Percentiles rank a stretch among this genome's conserved stretches.
phyloP scores from a whole-genome alignment of 2,888 invertebrate genomes.

The Amblyjoppa proteus region DNA sequence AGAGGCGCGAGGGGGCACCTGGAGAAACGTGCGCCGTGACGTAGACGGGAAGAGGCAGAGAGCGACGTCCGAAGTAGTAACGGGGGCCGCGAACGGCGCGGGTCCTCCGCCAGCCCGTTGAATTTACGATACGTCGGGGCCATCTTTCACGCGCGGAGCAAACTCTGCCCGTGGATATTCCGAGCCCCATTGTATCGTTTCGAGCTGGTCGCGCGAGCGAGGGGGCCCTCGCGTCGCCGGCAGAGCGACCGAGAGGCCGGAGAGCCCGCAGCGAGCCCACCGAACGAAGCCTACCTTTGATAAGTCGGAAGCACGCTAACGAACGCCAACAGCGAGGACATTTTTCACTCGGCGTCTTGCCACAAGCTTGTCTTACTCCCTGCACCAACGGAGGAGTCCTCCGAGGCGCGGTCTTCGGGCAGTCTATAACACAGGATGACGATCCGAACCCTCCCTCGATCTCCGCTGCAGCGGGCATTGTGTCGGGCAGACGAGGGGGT shows the following conservation, averaged over 20 bases:
- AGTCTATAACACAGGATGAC: conserved; percentile 21
- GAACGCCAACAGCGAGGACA: conserved; percentile 71
- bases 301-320: conserved; percentile 79
- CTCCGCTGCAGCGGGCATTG: conserved; percentile 7
- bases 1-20: conserved; percentile 42
- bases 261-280: background rate
- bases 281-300: conserved; percentile 75
- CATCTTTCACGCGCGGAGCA: conserved; percentile 79
- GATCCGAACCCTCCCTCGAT: background rate
- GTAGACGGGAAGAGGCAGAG: conserved; percentile 27
- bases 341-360: conserved; percentile 69
- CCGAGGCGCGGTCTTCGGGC: conserved; percentile 23
- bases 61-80: conserved; percentile 35
- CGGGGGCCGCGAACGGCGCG: conserved; percentile 69
- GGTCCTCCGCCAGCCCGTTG: conserved; percentile 74
- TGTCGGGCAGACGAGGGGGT: conserved; percentile 11
- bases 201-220: conserved; percentile 59
- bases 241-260: conserved; percentile 45
- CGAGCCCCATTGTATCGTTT: conserved; percentile 75
- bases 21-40: conserved; percentile 29
- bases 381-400: conserved; percentile 10
- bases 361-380: conserved; percentile 57
- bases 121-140: conserved; percentile 80
- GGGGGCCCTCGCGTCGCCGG: conserved; percentile 41
- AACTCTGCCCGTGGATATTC: conserved; percentile 75